A percentile compares a stretch with the other conserved stretches of the same genome.
These are phyloP conservation scores for Crossocerus cetratus DNA, from an alignment of 2,888 invertebrate species.

Conservation along the genomic window DNA sequence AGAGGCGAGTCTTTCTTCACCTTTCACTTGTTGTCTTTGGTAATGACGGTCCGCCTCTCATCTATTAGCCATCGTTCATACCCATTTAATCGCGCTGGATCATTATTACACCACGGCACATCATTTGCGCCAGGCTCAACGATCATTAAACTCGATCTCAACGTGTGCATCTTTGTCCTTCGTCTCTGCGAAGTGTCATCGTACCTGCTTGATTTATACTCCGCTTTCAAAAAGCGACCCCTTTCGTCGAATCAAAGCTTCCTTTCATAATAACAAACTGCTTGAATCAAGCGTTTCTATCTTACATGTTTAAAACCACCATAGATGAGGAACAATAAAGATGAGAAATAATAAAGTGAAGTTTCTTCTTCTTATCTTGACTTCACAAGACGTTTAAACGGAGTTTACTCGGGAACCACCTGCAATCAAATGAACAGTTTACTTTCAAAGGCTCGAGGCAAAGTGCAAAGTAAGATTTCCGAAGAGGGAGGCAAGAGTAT, in stretches of 20 bases:
- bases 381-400: no score
- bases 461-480: neutral
- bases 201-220: slow-evolving; percentile 19
- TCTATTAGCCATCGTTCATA: slow-evolving; percentile 29
- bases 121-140: slow-evolving; percentile 10
- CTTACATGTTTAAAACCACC: no score
- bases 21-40: slow-evolving; percentile 9
- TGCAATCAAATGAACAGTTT: no score
- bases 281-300: no score
- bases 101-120: slow-evolving; percentile 9
- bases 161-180: slow-evolving; percentile 34
- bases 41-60: slow-evolving; percentile 13
- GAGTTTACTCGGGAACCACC: no score
- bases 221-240: slow-evolving; percentile 19
- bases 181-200: slow-evolving; percentile 26
- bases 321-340: no score
- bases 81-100: slow-evolving; percentile 34
- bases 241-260: slow-evolving; percentile 9
- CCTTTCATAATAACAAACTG: neutral
- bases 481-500: slow-evolving; percentile 5
- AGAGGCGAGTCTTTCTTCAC: slow-evolving; percentile 14
- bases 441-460: neutral
- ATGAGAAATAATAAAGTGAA: no score
- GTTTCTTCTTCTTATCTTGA: no score
- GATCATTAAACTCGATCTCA: slow-evolving; percentile 31